These are phyloP conservation scores for Harpegnathos saltator DNA, from an alignment of 1,140 invertebrate genomes.

Conservation along the genomic window DNA sequence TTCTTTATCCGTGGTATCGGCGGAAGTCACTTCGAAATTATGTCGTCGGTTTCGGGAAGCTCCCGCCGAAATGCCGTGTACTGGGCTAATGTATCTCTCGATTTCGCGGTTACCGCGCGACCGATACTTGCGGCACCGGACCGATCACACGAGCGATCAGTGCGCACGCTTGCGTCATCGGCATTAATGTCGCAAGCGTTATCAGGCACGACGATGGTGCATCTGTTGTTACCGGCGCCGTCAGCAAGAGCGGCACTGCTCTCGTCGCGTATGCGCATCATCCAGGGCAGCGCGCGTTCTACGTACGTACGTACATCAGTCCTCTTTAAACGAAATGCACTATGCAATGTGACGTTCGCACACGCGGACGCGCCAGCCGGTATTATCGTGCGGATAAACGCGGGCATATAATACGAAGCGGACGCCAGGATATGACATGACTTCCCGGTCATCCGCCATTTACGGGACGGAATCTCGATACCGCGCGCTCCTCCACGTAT, in stretches of 20 bases:
- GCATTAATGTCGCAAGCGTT: constrained; percentile 67
- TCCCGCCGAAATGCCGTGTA: neutral
- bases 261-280: too few species aligned
- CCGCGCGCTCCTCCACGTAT: constrained; percentile 36
- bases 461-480: constrained; percentile 63
- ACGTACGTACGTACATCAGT: constrained; percentile 57
- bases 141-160: constrained; percentile 33
- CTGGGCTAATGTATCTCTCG: neutral
- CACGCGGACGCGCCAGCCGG: constrained; percentile 31
- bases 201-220: constrained; percentile 47
- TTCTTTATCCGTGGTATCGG: too few species aligned
- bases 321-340: constrained; percentile 60
- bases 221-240: constrained; percentile 62
- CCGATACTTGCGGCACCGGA: constrained; percentile 6
- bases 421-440: constrained; percentile 43
- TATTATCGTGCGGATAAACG: constrained; percentile 71
- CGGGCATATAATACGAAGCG: constrained; percentile 58
- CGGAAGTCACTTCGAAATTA: too few species aligned
- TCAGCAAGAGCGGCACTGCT: constrained; percentile 32
- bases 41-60: too few species aligned
- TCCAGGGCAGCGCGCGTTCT: too few species aligned
- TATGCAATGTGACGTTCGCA: constrained; percentile 44
- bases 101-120: neutral
- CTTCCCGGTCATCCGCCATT: constrained; percentile 54
- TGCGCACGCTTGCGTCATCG: constrained; percentile 24